Base-by-base conservation (phyloP, 2,797 vertebrate genomes). In the Poeciliopsis presidionis region DNA sequence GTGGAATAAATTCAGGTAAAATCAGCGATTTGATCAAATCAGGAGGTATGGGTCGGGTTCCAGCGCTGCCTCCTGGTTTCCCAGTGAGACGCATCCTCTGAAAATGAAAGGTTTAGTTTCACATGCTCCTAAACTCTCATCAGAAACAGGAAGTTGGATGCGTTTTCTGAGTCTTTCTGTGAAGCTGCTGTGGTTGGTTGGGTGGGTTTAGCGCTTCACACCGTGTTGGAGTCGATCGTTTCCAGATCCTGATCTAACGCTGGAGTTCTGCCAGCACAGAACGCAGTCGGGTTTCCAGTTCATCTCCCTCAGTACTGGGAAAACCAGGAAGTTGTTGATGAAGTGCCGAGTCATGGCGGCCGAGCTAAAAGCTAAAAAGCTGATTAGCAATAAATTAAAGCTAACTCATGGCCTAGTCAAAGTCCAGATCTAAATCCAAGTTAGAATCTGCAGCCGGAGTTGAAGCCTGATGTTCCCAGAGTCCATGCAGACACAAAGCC, bases 51-150 rank as follows among this genome's bases (percentile, higher is more conserved):
- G 13, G 14, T 47, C 4, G 13, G 45, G 14, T 46, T 45, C 45
- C 8, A 14, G 2, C 13, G 45, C 18, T 49, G 46, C 49, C 46
- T 7, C 69, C 3, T n/a, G 25, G 36, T 61, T 83, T 85, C 79
- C 41, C 86, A 81, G 79, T 75, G 77, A 72, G 73, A 77, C 74
- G 69, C 75, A 83, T 83, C 82, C 88, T 84, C 90, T 82, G 80
- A 76, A 90, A 91, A 92, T 91, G 89, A 91, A 84, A 92, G 82
- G 79, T 78, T 89, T 79, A 89, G 89, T 79, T 9, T 65, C 80
- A 53, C 59, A 78, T 83, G 90, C 90, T 90, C 84, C 74, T 81
- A 84, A 83, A 92, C 91, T 92, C 91, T 94, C 87, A 90, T 91
- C 88, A 92, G 80, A 88, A 20, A 30, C 46, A 22, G 28, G 76